Evolutionary conservation across 2,888 invertebrate genomes (phyloP), one percentile per base, ranked within the genome.

Genomic region (Polyploca ridens): DNA sequence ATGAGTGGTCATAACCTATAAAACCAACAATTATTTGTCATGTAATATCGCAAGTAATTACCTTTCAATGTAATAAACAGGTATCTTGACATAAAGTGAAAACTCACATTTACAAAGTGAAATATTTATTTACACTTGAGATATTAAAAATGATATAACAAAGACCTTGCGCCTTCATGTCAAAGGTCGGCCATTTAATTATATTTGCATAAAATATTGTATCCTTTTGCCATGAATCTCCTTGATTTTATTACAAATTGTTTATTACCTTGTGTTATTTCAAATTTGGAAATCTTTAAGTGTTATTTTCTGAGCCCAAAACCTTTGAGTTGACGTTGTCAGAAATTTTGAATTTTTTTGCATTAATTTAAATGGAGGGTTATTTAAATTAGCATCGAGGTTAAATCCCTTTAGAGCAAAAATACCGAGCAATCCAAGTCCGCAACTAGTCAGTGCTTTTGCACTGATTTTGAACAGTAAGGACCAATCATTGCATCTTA

Each of bases 61-160:
- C 10, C 16, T 54, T 10, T 7, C 49, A 49, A 46, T 1, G 49
- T 49, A 49, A 46, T 46, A 14, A 3, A 41, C 11, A 49, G 5
- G 2, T 16, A 49, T n/a, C 49, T 54, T 19, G 19, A 54, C n/a
- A 6, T 46, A 7, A 54, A 54, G 54, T 19, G 16, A 54, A 54
- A 54, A 54, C 16, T 54, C 54, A 46, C 41, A 49, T 16, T 49
- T 54, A 54, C 19, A 1, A 49, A 49, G 10, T 54, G 8, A 19
- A 54, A 19, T 54, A 54, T 19, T 54, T 10, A 54, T 54, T 19
- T 54, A 46, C 46, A 46, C n/a, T 4, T 46, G 6, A n/a, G 54
- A 54, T 54, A 54, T 54, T 54, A 54, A 54, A 54, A 54, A 54
- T 54, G 2, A 46, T 54, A 54, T 54, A 8, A 54, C 19, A 19